These are phyloP conservation scores for Rhinoptilus africanus DNA, from an alignment of 2,113 vertebrate genomes.

Conservation along the genomic window DNA sequence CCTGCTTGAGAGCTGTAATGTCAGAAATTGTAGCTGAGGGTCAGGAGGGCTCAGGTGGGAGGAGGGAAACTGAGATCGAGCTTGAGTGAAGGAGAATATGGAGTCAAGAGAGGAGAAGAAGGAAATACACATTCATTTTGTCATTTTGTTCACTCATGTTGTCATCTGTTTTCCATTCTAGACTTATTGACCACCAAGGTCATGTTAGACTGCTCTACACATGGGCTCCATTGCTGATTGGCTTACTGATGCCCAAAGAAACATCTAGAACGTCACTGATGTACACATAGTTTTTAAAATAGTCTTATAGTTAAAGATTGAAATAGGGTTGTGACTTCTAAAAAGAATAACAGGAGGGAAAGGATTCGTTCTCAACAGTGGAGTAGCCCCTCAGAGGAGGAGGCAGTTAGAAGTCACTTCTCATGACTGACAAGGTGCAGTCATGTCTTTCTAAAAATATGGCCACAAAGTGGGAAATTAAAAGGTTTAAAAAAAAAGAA, in stretches of 20 bases:
- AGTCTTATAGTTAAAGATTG: background rate
- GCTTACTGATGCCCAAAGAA: background rate
- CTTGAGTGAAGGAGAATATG: background rate
- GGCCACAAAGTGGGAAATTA: background rate
- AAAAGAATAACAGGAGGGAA: background rate
- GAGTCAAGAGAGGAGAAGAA: background rate
- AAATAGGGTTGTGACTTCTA: background rate
- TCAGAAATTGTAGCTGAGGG: background rate
- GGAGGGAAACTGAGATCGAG: background rate
- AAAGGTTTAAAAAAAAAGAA: background rate
- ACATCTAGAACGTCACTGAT: background rate
- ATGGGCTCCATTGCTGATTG: background rate
- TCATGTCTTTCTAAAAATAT: background rate
- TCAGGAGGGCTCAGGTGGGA: background rate
- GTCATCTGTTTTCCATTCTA: background rate
- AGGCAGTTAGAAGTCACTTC: background rate
- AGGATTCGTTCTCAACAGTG: background rate
- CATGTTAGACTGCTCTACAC: background rate
- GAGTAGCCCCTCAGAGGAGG: background rate
- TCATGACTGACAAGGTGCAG: background rate
- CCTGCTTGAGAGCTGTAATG: background rate
- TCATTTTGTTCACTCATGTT: background rate
- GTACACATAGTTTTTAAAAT: background rate
- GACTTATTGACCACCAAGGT: background rate
- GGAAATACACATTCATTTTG: background rate